A percentile compares a stretch with the other conserved stretches of the same genome.
phyloP scores from a whole-genome alignment of 2,113 vertebrate species.

The Nothoprocta pentlandii region DNA sequence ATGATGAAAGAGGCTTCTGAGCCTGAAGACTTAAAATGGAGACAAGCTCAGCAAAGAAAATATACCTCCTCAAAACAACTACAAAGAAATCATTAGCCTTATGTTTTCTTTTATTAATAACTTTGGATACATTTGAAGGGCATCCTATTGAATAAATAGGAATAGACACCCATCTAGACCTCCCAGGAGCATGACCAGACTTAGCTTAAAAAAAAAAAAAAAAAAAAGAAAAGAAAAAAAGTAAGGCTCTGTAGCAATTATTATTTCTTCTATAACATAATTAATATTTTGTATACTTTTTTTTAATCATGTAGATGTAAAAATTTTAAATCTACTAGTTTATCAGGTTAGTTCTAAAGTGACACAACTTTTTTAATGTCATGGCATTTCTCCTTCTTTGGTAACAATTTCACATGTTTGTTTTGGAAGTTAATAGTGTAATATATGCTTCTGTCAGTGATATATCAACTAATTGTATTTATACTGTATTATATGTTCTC shows the following conservation, averaged over 20 bases:
- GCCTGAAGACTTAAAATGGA: neutral
- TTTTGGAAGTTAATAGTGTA: conserved; percentile 62
- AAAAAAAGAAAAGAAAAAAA: too few relatives aligned
- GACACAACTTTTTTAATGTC: neutral
- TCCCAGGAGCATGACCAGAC: neutral
- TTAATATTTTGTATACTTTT: neutral
- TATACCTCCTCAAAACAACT: neutral
- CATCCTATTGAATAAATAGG: neutral
- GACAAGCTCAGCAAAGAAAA: neutral
- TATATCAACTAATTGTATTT: conserved; percentile 60
- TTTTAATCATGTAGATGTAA: neutral
- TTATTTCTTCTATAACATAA: neutral
- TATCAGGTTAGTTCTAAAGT: conserved; percentile 3
- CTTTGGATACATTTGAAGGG: neutral
- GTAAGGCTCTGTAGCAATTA: neutral
- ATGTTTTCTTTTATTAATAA: neutral
- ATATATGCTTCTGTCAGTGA: conserved; percentile 66
- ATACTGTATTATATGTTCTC: neutral
- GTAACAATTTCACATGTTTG: conserved; percentile 47
- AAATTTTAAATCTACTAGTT: neutral
- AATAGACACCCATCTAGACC: neutral
- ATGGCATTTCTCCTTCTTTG: conserved; percentile 22
- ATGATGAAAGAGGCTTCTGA: neutral
- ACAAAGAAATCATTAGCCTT: neutral
- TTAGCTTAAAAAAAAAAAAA: neutral